Percentiles rank a stretch among this genome's conserved stretches.
phyloP scores from a whole-genome alignment of 2,888 invertebrate genomes.

The Seira ritae region DNA sequence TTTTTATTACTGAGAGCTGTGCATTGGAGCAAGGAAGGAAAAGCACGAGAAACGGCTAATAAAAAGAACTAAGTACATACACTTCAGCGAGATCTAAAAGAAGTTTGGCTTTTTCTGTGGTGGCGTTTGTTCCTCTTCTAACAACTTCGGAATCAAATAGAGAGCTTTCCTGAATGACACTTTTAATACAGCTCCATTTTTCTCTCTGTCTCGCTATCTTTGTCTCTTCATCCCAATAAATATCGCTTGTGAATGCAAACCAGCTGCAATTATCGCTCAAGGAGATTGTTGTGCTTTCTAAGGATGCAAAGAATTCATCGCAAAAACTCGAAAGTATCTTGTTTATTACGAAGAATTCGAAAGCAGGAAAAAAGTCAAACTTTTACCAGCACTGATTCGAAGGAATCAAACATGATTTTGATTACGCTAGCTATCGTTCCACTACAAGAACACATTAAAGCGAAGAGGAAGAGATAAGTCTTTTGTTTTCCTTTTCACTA shows the following conservation, averaged over 20 bases:
- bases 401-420: no score
- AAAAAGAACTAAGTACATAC: background rate
- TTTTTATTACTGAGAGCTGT: background rate
- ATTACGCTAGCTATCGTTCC: background rate
- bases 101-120: no score
- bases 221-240: background rate
- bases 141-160: background rate
- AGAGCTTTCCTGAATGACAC: background rate
- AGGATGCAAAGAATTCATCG: no score
- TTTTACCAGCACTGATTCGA: no score
- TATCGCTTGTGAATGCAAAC: no score
- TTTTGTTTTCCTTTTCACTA: background rate
- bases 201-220: background rate
- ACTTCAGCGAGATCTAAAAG: background rate
- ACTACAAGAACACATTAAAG: background rate
- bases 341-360: no score
- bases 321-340: no score
- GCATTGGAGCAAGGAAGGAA: background rate
- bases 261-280: no score
- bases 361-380: no score
- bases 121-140: background rate
- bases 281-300: no score
- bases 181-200: background rate
- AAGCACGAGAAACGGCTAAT: slow-evolving; percentile 3
- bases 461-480: background rate